Evolutionary conservation across 1,140 invertebrate genomes (phyloP).

Genomic region (Wasmannia auropunctata): DNA sequence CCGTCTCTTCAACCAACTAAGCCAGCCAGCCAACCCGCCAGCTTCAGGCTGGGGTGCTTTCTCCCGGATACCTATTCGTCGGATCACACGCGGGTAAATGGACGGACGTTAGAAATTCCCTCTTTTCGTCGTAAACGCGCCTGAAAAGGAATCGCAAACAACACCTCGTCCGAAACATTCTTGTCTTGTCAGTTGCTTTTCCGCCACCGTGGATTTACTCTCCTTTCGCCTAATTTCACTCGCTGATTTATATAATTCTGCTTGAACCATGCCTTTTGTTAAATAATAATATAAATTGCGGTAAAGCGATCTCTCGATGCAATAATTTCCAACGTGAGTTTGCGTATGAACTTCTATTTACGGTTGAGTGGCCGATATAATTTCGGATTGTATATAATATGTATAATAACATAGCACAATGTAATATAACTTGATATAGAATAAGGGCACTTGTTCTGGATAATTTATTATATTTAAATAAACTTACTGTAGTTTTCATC

Average conservation of each 20-base stretch:
- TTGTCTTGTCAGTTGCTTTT: constrained; percentile 19
- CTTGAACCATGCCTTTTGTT: background rate
- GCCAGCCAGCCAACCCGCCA: background rate
- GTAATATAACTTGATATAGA: background rate
- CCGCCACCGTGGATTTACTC: background rate
- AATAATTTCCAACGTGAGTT: background rate
- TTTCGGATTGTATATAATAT: background rate
- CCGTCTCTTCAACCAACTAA: constrained; percentile 3
- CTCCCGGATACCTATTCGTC: constrained; percentile 1
- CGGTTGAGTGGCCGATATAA: background rate
- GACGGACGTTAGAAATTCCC: constrained; percentile 53
- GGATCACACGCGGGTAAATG: constrained; percentile 45
- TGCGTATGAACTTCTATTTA: background rate
- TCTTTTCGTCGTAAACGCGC: constrained; percentile 42
- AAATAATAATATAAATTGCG: background rate
- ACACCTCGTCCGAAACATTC: constrained; percentile 38
- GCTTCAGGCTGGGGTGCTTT: background rate
- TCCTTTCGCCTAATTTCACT: constrained; percentile 22
- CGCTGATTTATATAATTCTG: constrained; percentile 16
- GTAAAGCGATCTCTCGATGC: background rate
- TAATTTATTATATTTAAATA: too few species aligned
- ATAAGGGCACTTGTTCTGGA: too few species aligned
- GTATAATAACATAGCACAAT: background rate
- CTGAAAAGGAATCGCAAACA: constrained; percentile 52
- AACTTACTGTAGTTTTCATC: too few species aligned